A percentile compares a stretch with the other conserved stretches of the same genome.
These are phyloP conservation scores for Cyanistes caeruleus DNA, from an alignment of 2,113 vertebrate genomes.

Conservation along the genomic window DNA sequence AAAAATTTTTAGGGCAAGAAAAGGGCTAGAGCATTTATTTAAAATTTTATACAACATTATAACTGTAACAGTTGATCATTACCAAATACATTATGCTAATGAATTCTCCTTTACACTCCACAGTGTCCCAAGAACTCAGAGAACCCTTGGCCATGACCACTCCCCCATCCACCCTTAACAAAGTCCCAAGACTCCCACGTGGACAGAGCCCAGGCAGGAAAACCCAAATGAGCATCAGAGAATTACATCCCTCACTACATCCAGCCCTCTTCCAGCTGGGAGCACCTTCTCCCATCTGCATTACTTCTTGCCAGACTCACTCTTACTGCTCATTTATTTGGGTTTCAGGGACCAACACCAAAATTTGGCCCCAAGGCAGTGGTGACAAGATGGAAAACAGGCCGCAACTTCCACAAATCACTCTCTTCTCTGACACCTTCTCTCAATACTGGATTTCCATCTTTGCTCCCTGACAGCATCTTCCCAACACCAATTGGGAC, in stretches of 20 bases:
- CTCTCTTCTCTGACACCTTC: accelerated
- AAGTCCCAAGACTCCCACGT: accelerated
- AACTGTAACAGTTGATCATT: not conserved
- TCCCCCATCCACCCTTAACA: accelerated
- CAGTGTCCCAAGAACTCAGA: accelerated
- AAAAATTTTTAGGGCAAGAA: not conserved
- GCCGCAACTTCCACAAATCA: not conserved
- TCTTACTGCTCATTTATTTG: not conserved
- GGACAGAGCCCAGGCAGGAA: accelerated
- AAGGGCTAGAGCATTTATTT: not conserved
- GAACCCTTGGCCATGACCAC: not conserved
- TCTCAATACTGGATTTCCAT: not conserved
- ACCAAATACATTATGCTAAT: not conserved
- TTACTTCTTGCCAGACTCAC: accelerated
- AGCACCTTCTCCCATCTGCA: not conserved
- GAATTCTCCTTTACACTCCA: not conserved
- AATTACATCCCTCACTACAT: accelerated
- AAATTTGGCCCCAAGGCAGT: not conserved
- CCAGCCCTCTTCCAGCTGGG: not conserved
- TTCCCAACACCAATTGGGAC: not conserved
- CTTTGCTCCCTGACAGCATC: not conserved
- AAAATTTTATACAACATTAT: not conserved
- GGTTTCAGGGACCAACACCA: not conserved
- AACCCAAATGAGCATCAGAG: accelerated
- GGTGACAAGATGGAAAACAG: not conserved